Percentiles rank a stretch among this genome's conserved stretches.
Conservation (phyloP, 2,797 vertebrate species). For the Dipus sagitta region DNA sequence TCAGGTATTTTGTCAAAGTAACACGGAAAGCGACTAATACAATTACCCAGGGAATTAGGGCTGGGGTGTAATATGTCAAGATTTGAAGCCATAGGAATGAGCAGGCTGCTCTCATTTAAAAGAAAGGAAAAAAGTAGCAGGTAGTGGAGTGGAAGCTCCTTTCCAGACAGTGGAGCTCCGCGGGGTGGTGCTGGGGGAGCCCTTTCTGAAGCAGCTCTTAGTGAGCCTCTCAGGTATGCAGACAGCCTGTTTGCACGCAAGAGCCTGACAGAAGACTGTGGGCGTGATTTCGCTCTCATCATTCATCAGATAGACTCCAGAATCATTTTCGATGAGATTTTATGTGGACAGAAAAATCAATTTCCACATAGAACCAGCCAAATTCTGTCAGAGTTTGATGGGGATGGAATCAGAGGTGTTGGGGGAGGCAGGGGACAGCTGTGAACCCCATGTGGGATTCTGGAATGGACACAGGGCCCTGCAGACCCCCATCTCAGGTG, state of each 20-base stretch:
- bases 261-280: neutral
- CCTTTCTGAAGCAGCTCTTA: neutral
- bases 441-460: neutral
- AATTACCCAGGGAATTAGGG: conserved; percentile 4
- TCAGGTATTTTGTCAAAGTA: conserved; percentile 14
- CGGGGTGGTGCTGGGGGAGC: neutral
- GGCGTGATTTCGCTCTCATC: neutral
- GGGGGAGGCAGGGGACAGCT: neutral
- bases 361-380: conserved; percentile 15
- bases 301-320: neutral
- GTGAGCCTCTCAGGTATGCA: neutral
- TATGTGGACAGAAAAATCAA: conserved; percentile 7
- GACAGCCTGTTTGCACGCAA: neutral
- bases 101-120: neutral
- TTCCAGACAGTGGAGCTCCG: neutral
- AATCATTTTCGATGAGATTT: conserved; percentile 25
- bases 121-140: neutral
- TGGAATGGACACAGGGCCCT: neutral
- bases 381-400: neutral
- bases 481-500: neutral
- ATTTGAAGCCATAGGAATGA: neutral
- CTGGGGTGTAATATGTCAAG: neutral
- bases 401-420: neutral
- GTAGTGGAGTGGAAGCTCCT: conserved; percentile 20
- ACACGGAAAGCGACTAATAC: conserved; percentile 24